These are phyloP conservation scores for Muscina levida DNA, from an alignment of 2,888 invertebrate genomes.

Conservation along the genomic window DNA sequence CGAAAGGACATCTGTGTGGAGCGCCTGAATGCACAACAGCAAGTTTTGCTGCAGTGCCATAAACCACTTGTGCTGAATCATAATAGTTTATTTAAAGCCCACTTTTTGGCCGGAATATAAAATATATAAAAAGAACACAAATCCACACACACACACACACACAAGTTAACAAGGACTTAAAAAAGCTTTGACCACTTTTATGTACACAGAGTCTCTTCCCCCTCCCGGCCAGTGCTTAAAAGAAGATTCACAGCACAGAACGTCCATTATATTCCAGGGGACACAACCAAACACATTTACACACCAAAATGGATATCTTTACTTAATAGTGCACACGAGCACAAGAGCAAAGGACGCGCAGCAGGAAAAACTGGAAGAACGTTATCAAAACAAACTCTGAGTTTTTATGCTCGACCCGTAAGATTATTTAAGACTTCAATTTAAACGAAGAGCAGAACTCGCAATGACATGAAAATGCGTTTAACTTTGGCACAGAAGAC, in stretches of 20 bases:
- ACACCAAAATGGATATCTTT: background rate
- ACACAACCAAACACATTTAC: background rate
- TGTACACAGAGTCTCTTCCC: background rate
- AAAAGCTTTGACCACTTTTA: constrained; percentile 10
- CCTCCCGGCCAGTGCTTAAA: background rate
- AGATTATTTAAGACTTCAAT: background rate
- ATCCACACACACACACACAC: too few relatives aligned
- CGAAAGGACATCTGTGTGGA: background rate
- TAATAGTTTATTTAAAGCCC: constrained; percentile 37
- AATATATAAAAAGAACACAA: background rate
- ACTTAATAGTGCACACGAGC: constrained; percentile 1
- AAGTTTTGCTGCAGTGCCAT: constrained; percentile 25
- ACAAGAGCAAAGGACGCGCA: background rate
- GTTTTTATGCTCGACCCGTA: background rate
- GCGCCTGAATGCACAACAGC: background rate
- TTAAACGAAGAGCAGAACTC: background rate
- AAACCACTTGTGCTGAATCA: constrained; percentile 28
- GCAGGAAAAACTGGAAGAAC: background rate
- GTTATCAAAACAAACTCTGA: background rate
- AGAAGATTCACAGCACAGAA: background rate
- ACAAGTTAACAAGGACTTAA: background rate
- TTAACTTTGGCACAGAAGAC: background rate
- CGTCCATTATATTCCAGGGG: background rate
- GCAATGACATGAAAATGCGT: background rate
- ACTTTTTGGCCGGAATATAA: constrained; percentile 10